Conservation (phyloP, 2,113 vertebrate species). For the Scalopus aquaticus region DNA sequence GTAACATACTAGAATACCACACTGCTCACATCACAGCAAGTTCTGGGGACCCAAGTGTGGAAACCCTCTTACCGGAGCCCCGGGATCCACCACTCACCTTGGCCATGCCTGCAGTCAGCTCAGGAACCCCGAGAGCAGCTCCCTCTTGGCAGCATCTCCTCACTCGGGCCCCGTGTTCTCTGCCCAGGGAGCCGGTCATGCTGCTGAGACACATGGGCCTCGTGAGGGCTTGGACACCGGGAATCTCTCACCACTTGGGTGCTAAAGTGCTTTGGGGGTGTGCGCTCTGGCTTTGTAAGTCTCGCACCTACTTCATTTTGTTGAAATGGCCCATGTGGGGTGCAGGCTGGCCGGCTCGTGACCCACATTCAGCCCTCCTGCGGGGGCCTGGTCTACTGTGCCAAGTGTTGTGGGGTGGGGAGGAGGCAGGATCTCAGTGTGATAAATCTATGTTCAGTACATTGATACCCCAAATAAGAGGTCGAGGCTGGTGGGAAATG, state of each 20-base stretch:
- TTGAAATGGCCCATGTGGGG: background rate
- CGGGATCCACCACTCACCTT: background rate
- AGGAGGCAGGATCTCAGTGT: too few relatives aligned
- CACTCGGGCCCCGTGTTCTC: background rate
- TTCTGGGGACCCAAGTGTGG: background rate
- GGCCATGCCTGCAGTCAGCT: background rate
- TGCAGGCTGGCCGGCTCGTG: background rate
- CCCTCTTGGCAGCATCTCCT: background rate
- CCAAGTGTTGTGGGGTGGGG: too few relatives aligned
- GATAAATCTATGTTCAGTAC: too few relatives aligned
- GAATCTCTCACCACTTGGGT: too few relatives aligned
- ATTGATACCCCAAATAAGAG: background rate
- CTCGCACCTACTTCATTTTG: background rate
- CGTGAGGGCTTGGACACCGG: background rate
- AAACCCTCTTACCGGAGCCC: background rate
- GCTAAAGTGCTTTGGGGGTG: background rate
- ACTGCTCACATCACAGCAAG: background rate
- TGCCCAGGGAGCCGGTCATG: background rate
- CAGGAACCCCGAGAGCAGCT: rapidly evolving
- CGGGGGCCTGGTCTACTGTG: too few relatives aligned
- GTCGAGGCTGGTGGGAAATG: background rate
- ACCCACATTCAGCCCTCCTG: rapidly evolving
- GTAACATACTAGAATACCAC: background rate
- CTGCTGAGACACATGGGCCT: background rate
- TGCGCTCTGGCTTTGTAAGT: background rate